Percentiles rank a stretch among this genome's conserved stretches.
phyloP scores from a whole-genome alignment of 1,140 invertebrate species.

The Tribolium madens region DNA sequence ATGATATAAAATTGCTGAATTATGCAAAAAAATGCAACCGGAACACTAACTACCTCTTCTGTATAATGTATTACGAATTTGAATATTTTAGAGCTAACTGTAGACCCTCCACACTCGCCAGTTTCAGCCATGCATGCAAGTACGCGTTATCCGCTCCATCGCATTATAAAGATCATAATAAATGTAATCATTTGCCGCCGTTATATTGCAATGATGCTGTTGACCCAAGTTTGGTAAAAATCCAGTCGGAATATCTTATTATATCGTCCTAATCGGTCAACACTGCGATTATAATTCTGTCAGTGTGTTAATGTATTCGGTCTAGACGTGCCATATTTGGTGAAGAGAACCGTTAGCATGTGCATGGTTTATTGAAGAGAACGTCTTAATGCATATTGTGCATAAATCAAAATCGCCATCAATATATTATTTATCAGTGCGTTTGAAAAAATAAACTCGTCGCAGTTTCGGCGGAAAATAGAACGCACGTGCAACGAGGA shows the following conservation, averaged over 20 bases:
- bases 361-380: constrained; percentile 30
- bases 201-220: not conserved
- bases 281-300: constrained; percentile 37
- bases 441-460: not conserved
- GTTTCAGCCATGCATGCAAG: not conserved
- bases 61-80: not conserved
- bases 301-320: constrained; percentile 42
- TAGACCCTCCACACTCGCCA: not conserved
- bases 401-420: constrained; percentile 34
- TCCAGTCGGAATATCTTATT: not conserved
- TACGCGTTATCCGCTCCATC: not conserved
- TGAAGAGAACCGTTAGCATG: constrained; percentile 25
- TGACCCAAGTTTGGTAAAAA: constrained; percentile 5
- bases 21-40: not conserved
- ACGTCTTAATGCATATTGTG: constrained; percentile 36
- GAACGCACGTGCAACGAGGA: constrained; percentile 24
- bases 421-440: constrained; percentile 15
- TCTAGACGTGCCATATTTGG: constrained; percentile 41
- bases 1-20: not conserved
- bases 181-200: not conserved
- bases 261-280: not conserved
- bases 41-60: not conserved
- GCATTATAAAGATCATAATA: constrained; percentile 3
- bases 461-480: constrained; percentile 5
- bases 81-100: not conserved